Evolutionary conservation across 2,888 invertebrate species (phyloP), one percentile per base, ranked within the genome.

Genomic region (Hypercompe scribonia): DNA sequence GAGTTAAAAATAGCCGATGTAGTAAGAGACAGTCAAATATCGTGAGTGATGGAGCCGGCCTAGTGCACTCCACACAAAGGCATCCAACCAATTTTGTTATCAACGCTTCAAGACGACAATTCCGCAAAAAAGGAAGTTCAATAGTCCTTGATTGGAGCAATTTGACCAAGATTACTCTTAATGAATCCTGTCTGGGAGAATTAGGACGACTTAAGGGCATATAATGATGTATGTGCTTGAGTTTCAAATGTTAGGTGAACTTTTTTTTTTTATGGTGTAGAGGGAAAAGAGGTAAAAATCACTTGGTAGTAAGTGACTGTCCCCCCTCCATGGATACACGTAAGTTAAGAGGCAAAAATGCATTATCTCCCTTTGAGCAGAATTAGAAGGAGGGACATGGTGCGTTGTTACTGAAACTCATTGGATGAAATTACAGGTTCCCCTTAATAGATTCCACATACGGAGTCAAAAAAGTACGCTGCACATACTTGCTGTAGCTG

Each of bases 81-180:
- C 70, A 46, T 33, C 65, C 24, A 72, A 34, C 34, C 71, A 77
- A 72, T 73, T 76, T 67, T 42, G n/a, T 46, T 66, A 76, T 72
- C 68, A 75, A 71, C 73, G 67, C 67, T 65, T 65, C 33, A 31
- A 66, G 58, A n/a, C 66, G 70, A n/a, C 58, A 74, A 77, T 81
- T 85, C 82, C 76, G 58, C 73, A 79, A 81, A 84, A 75, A 65
- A 84, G 87, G 86, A 86, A 75, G 70, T 61, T 75, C 78, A 80
- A 84, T 84, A 78, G 77, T 78, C 78, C 81, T 82, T 84, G 83
- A 86, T 83, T 86, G 77, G 65, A 58, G 71, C 76, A 80, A 79
- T 84, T 81, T 72, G 78, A 70, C 61, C 79, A 74, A 61, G 70
- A 74, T 68, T 79, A 65, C 68, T 58, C 69, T 78, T 78, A 84